A percentile compares a stretch with the other conserved stretches of the same genome.
These are phyloP conservation scores for Lordiphosa fenestrarum DNA, from an alignment of 2,888 invertebrate species.

Conservation along the genomic window DNA sequence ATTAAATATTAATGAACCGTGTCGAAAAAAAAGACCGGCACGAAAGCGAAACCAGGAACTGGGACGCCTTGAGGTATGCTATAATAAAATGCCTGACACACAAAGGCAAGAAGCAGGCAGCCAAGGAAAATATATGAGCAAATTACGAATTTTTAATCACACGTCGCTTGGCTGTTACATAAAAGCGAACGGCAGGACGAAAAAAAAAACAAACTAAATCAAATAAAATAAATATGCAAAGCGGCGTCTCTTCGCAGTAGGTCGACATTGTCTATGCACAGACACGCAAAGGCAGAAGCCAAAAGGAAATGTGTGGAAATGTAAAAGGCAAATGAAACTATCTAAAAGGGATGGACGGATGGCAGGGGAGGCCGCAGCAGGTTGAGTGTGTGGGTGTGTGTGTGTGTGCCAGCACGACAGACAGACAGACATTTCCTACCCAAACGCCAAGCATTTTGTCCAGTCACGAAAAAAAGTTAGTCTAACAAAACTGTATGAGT, in stretches of 20 bases:
- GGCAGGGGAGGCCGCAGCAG: constrained; percentile 7
- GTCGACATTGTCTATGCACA: constrained; percentile 45
- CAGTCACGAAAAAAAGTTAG: constrained; percentile 70
- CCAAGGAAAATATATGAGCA: constrained; percentile 29
- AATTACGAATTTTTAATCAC: constrained; percentile 68
- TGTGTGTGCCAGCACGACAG: constrained; percentile 55
- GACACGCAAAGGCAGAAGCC: constrained; percentile 60
- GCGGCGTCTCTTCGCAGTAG: constrained; percentile 65
- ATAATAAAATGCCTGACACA: constrained; percentile 33
- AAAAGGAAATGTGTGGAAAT: constrained; percentile 6
- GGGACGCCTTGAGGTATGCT: constrained; percentile 45
- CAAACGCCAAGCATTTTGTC: constrained; percentile 49
- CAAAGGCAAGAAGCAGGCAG: constrained; percentile 31
- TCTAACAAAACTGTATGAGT: constrained; percentile 53
- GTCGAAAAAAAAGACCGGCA: constrained; percentile 32
- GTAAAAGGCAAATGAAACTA: no score
- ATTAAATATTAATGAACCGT: constrained; percentile 77
- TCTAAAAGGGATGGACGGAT: background rate
- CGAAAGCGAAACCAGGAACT: constrained; percentile 20
- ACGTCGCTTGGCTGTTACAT: constrained; percentile 56
- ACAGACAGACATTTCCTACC: constrained; percentile 37
- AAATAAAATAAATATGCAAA: constrained; percentile 74
- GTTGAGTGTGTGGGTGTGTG: constrained; percentile 34
- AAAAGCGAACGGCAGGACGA: constrained; percentile 20
- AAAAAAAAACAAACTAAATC: constrained; percentile 49